phyloP scores from a whole-genome alignment of 2,797 vertebrate species.

The Parauchenoglanis ngamensis region DNA sequence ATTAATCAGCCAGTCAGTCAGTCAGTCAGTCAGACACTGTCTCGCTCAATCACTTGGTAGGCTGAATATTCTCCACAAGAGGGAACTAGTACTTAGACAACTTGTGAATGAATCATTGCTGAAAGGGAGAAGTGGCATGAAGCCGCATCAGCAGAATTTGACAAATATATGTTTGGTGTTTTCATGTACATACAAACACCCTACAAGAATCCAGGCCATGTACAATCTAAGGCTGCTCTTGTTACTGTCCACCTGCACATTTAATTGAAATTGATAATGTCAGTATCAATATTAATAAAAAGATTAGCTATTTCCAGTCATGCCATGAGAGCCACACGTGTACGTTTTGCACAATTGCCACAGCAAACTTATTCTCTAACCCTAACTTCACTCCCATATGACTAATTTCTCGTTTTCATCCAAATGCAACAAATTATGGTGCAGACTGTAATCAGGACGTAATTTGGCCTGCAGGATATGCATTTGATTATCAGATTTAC shows the following conservation, averaged over 20 bases:
- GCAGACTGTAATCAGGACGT: slow-evolving; percentile 37
- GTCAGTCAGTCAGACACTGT: background rate
- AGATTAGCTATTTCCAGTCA: background rate
- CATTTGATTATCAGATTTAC: slow-evolving; percentile 41
- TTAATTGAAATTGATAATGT: background rate
- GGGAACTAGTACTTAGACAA: background rate
- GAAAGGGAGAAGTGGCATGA: background rate
- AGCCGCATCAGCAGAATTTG: background rate
- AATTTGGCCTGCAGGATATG: slow-evolving; percentile 37
- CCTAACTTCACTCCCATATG: background rate
- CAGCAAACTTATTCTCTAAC: background rate
- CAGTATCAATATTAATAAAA: background rate
- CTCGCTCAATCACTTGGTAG: background rate
- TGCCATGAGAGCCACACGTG: background rate
- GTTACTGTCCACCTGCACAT: background rate
- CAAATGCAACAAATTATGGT: slow-evolving; percentile 26
- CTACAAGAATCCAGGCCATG: too few species aligned
- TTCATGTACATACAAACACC: slow-evolving; percentile 29
- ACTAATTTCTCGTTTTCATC: slow-evolving; percentile 1
- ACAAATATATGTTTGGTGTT: slow-evolving; percentile 17
- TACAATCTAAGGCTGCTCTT: background rate
- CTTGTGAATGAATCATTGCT: background rate
- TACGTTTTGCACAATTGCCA: background rate
- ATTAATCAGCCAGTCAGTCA: background rate
- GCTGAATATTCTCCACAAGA: slow-evolving; percentile 4